phyloP scores from a whole-genome alignment of 2,888 invertebrate genomes.

The Gari tellinella region DNA sequence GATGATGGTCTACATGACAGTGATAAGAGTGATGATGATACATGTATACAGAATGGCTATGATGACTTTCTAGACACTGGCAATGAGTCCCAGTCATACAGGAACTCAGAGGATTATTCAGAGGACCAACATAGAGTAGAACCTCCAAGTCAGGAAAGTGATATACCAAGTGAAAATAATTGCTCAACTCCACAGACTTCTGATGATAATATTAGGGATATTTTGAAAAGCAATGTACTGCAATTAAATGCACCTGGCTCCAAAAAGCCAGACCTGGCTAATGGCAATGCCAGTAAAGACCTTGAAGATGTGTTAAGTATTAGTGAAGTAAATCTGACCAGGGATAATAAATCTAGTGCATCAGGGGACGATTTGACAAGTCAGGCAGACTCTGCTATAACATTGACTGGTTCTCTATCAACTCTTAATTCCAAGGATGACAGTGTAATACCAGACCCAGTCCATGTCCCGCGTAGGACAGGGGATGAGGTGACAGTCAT shows the following conservation, averaged over 20 bases:
- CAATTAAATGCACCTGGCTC: slow-evolving; percentile 28
- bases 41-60: slow-evolving; percentile 72
- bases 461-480: slow-evolving; percentile 11
- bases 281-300: no score
- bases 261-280: no score
- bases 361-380: background rate
- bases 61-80: slow-evolving; percentile 63
- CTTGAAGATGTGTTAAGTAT: slow-evolving; percentile 41
- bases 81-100: background rate
- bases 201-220: slow-evolving; percentile 41
- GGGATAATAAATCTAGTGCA: slow-evolving; percentile 4
- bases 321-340: slow-evolving; percentile 39
- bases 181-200: slow-evolving; percentile 2
- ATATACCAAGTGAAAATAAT: no score
- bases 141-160: background rate
- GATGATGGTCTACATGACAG: slow-evolving; percentile 64
- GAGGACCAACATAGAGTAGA: slow-evolving; percentile 3
- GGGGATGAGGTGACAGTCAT: slow-evolving; percentile 72
- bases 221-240: slow-evolving; percentile 41
- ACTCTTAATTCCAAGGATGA: slow-evolving; percentile 57
- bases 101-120: slow-evolving; percentile 1
- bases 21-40: slow-evolving; percentile 74
- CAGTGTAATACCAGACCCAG: slow-evolving; percentile 41
- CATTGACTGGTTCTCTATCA: slow-evolving; percentile 33
- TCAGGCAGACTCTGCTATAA: slow-evolving; percentile 12